Base-by-base conservation (phyloP, 2,797 vertebrate genomes). In the Triplophysa bombifrons region DNA sequence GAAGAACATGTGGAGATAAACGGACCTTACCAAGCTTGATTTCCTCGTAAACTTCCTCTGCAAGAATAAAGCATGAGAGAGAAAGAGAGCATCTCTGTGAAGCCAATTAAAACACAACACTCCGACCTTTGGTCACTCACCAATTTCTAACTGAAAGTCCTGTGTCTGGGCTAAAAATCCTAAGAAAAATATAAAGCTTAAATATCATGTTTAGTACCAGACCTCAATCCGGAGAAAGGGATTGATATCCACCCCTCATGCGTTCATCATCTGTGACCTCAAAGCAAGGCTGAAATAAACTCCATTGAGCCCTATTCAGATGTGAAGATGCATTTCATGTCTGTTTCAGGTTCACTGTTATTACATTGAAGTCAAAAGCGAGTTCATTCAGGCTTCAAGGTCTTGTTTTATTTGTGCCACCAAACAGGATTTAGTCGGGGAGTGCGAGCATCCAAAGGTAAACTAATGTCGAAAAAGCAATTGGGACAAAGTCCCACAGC, bases 41-140 rank as follows among this genome's bases (percentile, higher is more conserved):
- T 64, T 81, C 68, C 70, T 80, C 73, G 53, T 80, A 80, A 50
- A 75, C 56, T 27, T 79, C 79, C 30, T 78, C 72, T 48, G 61
- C 77, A 41, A 72, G 70, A 63, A 81, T 68, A 44, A 25, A 17
- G 13, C 51, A 51, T 11, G 19, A 46, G 72, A 74, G 38, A 63
- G 44, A 74, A n/a, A 56, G 9, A 64, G 8, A 74, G 27, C 14
- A 53, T 16, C 25, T 1, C 3, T 46, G 44, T 46, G 10, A 50
- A 34, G 46, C 27, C 6, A 30, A 73, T 11, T 30, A 6, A 41
- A 55, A 7, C 25, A 6, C 30, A 30, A 51, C 25, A 34, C n/a
- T 38, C 14, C 34, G 41, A 25, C n/a, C 30, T 22, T 74, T 41
- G 14, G n/a, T 74, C 10, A 55, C 55, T 51, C 10, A 25, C 16